Evolutionary conservation across 92 coral and sea anemone species (phyloP).

Genomic region (Porites cylindrica): DNA sequence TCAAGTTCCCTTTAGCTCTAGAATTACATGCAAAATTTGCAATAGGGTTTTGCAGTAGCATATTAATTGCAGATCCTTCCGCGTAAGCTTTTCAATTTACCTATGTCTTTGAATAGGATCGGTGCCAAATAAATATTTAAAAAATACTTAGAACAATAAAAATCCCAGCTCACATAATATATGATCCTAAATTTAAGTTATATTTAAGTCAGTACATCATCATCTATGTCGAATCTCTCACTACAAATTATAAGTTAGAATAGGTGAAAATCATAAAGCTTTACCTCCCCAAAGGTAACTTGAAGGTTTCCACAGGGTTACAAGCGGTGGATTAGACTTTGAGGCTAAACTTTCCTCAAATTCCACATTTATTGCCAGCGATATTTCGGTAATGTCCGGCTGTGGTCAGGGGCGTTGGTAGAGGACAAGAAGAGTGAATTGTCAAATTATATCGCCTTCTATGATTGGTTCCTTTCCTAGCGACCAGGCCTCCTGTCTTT

Average conservation of each 20-base stretch:
- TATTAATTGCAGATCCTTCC: neutral
- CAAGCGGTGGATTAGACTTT: neutral
- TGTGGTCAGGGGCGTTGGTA: conserved; percentile 39
- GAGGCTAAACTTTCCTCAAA: neutral
- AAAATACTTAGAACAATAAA: too few relatives aligned
- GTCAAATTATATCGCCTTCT: neutral
- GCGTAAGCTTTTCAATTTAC: too few relatives aligned
- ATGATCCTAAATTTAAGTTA: too few relatives aligned
- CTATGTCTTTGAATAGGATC: neutral
- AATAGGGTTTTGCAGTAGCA: neutral
- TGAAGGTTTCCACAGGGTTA: neutral
- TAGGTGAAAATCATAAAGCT: neutral
- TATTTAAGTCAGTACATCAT: neutral
- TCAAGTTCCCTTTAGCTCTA: neutral
- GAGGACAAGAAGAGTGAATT: neutral
- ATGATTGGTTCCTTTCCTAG: conserved; percentile 6
- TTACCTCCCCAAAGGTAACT: neutral
- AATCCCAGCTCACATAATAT: too few relatives aligned
- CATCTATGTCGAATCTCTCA: neutral
- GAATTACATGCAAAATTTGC: neutral
- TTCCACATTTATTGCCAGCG: neutral
- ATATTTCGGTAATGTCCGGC: conserved; percentile 30
- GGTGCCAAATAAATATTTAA: neutral
- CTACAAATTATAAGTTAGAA: neutral
- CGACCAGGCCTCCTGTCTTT: neutral